phyloP scores from a whole-genome alignment of 2,113 vertebrate genomes.

The Melanocharis versteri region DNA sequence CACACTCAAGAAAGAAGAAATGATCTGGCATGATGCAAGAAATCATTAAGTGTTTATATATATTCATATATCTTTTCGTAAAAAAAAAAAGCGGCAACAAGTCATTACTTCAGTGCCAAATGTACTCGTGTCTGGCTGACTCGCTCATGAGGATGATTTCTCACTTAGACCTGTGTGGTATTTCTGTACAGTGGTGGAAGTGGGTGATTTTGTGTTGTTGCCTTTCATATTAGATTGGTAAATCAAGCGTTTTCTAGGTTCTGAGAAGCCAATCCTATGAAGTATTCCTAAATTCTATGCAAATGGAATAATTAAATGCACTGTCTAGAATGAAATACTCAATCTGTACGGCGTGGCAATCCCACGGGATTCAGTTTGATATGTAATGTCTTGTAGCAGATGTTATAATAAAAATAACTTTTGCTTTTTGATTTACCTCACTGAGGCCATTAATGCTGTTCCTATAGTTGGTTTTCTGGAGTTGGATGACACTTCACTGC shows the following conservation, averaged over 20 bases:
- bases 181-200: constrained; percentile 27
- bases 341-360: not conserved
- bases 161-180: not conserved
- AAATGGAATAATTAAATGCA: constrained; percentile 13
- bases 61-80: constrained; percentile 51
- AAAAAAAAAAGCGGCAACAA: constrained; percentile 48
- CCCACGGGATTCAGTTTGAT: constrained; percentile 52
- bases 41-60: constrained; percentile 64
- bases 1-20: constrained; percentile 64
- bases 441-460: constrained; percentile 73
- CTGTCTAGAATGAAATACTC: constrained; percentile 18
- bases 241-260: not conserved
- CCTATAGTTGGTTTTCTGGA: constrained; percentile 63
- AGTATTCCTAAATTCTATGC: constrained; percentile 23
- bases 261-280: constrained; percentile 53
- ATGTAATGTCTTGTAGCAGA: constrained; percentile 71
- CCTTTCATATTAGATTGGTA: constrained; percentile 25
- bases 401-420: constrained; percentile 67
- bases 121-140: constrained; percentile 31
- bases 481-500: constrained; percentile 49
- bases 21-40: constrained; percentile 63
- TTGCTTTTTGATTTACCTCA: constrained; percentile 70
- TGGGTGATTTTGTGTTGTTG: not conserved
- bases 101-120: constrained; percentile 66
- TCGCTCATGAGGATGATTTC: not conserved